Evolutionary conservation across 2,113 vertebrate species (phyloP).

Genomic region (Orientallactaga bullata): DNA sequence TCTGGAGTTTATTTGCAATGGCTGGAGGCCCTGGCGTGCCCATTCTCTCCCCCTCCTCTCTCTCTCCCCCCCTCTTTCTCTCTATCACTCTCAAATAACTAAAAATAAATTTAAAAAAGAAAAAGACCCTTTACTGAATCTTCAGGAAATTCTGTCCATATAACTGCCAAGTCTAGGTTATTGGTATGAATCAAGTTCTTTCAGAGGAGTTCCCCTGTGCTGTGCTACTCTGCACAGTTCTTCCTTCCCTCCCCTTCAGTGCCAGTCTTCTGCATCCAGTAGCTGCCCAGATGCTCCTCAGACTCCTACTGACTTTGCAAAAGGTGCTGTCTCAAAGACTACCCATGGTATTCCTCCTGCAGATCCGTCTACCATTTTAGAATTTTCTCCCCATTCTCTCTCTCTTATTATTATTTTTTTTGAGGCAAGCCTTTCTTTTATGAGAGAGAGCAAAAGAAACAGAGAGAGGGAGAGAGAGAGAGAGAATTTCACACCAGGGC

Average conservation of each 20-base stretch:
- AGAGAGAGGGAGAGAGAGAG: too few species aligned
- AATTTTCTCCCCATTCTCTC: background rate
- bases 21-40: too few species aligned
- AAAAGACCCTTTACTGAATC: background rate
- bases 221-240: background rate
- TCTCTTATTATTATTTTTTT: too few species aligned
- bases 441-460: too few species aligned
- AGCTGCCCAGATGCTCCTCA: background rate
- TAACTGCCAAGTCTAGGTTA: background rate
- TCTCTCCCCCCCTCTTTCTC: too few species aligned
- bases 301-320: background rate
- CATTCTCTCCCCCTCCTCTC: too few species aligned
- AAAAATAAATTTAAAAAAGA: too few species aligned
- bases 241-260: background rate
- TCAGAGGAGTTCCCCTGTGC: background rate
- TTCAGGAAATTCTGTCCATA: background rate
- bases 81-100: too few species aligned
- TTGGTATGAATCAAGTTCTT: background rate
- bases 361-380: background rate
- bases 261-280: background rate
- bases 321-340: background rate
- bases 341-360: background rate
- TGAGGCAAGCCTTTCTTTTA: too few species aligned
- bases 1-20: too few species aligned
- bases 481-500: too few species aligned